Percentiles rank a stretch among this genome's conserved stretches.
phyloP scores from a whole-genome alignment of 1,140 invertebrate species.

The Ridgeia piscesae region DNA sequence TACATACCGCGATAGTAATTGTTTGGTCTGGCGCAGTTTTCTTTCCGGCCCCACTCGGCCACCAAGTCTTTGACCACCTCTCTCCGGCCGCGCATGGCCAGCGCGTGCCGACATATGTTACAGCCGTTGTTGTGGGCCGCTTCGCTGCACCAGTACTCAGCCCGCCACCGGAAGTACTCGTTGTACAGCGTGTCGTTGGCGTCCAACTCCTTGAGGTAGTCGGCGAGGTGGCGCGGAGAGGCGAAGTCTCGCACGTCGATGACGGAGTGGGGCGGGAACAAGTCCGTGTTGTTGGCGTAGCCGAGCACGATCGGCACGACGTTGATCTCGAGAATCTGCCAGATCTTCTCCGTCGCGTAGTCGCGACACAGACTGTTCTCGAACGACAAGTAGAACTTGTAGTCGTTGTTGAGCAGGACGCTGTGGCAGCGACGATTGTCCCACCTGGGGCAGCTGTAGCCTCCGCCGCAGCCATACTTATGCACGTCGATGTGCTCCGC shows the following conservation, averaged over 20 bases:
- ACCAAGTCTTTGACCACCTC: neutral
- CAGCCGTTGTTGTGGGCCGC: neutral
- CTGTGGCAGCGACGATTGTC: slow-evolving; percentile 64
- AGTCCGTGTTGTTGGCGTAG: slow-evolving; percentile 55
- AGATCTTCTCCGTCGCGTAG: slow-evolving; percentile 62
- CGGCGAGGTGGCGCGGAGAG: slow-evolving; percentile 42
- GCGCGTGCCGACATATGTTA: slow-evolving; percentile 6
- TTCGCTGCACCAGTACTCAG: slow-evolving; percentile 59
- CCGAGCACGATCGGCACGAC: slow-evolving; percentile 56
- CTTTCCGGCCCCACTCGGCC: neutral
- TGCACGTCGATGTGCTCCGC: slow-evolving; percentile 63
- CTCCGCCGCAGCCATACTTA: slow-evolving; percentile 68
- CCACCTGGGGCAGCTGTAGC: slow-evolving; percentile 51
- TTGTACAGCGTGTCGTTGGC: slow-evolving; percentile 44
- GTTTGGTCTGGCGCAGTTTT: neutral
- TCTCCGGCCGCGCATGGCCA: slow-evolving; percentile 22
- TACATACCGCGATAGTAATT: neutral
- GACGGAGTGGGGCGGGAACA: slow-evolving; percentile 55
- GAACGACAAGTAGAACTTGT: slow-evolving; percentile 95
- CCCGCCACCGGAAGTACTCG: slow-evolving; percentile 66
- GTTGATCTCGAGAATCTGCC: slow-evolving; percentile 39
- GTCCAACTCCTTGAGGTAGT: slow-evolving; percentile 35
- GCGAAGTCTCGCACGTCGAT: slow-evolving; percentile 50
- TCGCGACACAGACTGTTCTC: slow-evolving; percentile 57
- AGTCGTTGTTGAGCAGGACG: slow-evolving; percentile 63